Conservation (phyloP, 2,797 vertebrate species). For the Tenualosa thibaudeaui region DNA sequence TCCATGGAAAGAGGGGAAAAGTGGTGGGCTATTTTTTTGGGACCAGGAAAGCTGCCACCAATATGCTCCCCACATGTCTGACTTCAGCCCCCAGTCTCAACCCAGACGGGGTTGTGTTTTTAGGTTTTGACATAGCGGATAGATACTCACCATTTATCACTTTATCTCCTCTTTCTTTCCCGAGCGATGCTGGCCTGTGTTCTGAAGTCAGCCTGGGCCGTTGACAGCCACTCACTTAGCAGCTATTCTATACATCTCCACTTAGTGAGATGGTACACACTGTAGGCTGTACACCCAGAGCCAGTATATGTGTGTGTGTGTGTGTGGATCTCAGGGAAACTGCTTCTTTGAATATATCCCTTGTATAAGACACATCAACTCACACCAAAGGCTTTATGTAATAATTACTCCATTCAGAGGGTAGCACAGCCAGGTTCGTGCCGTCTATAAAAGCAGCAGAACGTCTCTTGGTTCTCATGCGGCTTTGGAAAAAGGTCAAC, state of each 20-base stretch:
- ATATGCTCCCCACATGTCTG: conserved; percentile 73
- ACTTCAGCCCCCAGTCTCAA: conserved; percentile 54
- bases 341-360: neutral
- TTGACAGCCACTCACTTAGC: conserved; percentile 59
- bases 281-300: neutral
- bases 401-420: neutral
- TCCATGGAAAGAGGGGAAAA: conserved; percentile 38
- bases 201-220: conserved; percentile 40
- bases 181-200: conserved; percentile 42
- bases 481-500: too few species aligned
- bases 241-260: conserved; percentile 42
- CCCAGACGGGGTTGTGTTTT: conserved; percentile 54
- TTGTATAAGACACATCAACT: neutral
- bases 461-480: too few species aligned
- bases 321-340: neutral
- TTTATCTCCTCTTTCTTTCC: conserved; percentile 51
- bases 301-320: neutral
- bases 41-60: conserved; percentile 63
- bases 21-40: conserved; percentile 37
- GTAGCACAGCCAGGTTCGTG: neutral
- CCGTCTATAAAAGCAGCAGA: neutral
- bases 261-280: neutral
- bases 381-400: neutral
- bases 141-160: conserved; percentile 55
- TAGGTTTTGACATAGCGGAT: conserved; percentile 55